Percentiles rank a stretch among this genome's conserved stretches.
Evolutionary conservation across 2,113 vertebrate species (phyloP).

Genomic region (Tragulus kanchil): DNA sequence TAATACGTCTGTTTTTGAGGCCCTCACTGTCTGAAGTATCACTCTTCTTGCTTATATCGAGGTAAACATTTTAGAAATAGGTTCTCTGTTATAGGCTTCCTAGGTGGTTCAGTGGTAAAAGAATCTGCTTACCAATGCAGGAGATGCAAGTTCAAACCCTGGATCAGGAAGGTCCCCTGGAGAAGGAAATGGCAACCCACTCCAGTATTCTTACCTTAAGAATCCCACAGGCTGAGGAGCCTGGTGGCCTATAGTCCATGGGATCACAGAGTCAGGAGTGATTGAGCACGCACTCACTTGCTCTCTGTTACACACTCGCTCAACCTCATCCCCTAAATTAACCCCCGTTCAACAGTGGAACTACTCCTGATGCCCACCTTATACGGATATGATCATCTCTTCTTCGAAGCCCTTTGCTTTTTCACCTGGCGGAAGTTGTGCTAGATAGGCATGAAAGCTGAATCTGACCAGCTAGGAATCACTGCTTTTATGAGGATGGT

Average conservation of each 20-base stretch:
- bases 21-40: background rate
- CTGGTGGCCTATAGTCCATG: background rate
- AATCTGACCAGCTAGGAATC: background rate
- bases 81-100: background rate
- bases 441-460: background rate
- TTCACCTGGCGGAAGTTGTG: background rate
- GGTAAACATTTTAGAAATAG: slow-evolving; percentile 27
- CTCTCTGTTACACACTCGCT: background rate
- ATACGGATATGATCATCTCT: background rate
- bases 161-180: background rate
- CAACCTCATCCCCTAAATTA: background rate
- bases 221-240: background rate
- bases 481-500: background rate
- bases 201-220: background rate
- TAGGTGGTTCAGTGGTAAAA: background rate
- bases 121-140: background rate
- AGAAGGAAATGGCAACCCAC: background rate
- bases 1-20: background rate
- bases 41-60: background rate
- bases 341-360: background rate
- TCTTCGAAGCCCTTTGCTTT: background rate
- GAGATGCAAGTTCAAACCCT: background rate
- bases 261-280: background rate
- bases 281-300: background rate
- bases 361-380: background rate